These are phyloP conservation scores for Gymnocheta viridis DNA, from an alignment of 2,888 invertebrate genomes.

Conservation along the genomic window DNA sequence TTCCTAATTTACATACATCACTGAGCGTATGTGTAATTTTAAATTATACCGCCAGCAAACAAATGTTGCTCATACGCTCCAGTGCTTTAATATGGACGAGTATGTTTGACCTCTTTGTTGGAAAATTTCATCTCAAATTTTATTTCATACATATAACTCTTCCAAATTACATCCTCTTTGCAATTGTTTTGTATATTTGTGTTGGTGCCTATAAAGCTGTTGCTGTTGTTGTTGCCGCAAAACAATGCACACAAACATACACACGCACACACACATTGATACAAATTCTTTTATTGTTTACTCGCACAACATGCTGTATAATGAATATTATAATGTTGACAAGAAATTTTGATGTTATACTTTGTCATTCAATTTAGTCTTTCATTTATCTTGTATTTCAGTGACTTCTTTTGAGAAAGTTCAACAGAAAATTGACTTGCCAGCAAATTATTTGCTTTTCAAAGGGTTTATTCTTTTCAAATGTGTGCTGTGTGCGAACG, in stretches of 20 bases:
- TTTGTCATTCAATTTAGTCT: conserved; percentile 12
- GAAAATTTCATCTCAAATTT: neutral
- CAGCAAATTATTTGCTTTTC: conserved; percentile 8
- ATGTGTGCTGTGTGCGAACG: neutral
- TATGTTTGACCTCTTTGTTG: neutral
- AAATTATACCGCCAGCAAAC: neutral
- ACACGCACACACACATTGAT: neutral
- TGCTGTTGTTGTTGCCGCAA: neutral
- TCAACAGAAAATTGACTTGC: conserved; percentile 24
- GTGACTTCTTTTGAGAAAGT: conserved; percentile 1
- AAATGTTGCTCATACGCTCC: neutral
- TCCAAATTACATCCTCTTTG: conserved; percentile 11
- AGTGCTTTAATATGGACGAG: neutral
- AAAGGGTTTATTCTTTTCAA: neutral
- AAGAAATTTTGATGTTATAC: conserved; percentile 1
- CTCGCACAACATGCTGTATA: conserved; percentile 1
- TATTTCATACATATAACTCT: neutral
- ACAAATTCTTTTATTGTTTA: neutral
- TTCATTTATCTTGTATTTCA: neutral
- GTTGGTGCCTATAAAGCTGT: neutral
- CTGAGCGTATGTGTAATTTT: conserved; percentile 5
- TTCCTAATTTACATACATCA: neutral
- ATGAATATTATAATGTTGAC: conserved; percentile 19
- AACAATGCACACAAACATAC: neutral
- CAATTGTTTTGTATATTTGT: neutral